Conservation (phyloP, 1,140 invertebrate species). For the Hypsibius dujardini region DNA sequence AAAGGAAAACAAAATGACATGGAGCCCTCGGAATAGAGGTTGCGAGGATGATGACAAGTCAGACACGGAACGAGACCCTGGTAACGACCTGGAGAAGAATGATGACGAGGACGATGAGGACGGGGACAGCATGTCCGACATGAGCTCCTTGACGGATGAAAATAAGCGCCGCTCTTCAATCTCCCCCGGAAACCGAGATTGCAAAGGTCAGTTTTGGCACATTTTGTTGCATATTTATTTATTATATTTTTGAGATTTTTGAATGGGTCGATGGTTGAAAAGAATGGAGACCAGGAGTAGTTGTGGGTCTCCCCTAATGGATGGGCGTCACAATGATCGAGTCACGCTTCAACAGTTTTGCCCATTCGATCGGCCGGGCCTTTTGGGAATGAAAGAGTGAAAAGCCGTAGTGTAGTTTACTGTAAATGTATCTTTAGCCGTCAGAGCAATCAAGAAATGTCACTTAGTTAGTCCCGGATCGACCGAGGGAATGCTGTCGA, state of each 20-base stretch:
- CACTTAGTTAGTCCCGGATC: too few species aligned
- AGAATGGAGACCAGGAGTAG: too few species aligned
- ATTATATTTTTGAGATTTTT: constrained; percentile 16
- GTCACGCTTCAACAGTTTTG: too few species aligned
- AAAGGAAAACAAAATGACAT: constrained; percentile 99
- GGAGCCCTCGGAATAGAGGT: constrained; percentile 78
- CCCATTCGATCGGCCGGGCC: too few species aligned
- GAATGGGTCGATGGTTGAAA: too few species aligned
- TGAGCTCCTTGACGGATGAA: constrained; percentile 17
- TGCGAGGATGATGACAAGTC: constrained; percentile 62
- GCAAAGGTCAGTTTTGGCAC: neutral
- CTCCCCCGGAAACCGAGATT: neutral
- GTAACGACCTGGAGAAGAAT: constrained; percentile 27
- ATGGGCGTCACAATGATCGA: too few species aligned
- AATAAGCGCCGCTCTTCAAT: neutral
- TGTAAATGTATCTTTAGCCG: too few species aligned
- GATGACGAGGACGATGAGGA: constrained; percentile 21
- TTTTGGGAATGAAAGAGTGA: too few species aligned
- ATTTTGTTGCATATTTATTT: neutral
- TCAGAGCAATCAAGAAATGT: too few species aligned
- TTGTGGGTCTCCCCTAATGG: too few species aligned
- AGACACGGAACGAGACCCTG: constrained; percentile 23
- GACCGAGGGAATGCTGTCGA: too few species aligned
- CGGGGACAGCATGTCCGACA: constrained; percentile 25
- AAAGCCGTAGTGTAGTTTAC: too few species aligned